phyloP scores from a whole-genome alignment of 2,888 invertebrate species.

The Mythimna pallens region DNA sequence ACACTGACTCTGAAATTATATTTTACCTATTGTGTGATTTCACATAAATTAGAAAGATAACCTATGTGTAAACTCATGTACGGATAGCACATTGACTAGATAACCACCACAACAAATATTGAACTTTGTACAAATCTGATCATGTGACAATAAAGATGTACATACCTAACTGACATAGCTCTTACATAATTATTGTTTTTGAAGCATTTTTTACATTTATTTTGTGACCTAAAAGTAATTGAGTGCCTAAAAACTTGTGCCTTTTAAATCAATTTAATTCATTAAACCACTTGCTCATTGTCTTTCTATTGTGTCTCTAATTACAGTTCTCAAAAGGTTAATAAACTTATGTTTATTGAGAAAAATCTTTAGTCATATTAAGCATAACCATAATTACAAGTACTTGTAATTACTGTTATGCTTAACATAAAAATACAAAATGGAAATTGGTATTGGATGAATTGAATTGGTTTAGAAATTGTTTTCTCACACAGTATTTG shows the following conservation, averaged over 20 bases:
- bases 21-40: neutral
- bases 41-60: neutral
- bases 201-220: neutral
- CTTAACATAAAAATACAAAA: too few species aligned
- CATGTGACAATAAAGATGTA: constrained; percentile 25
- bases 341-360: neutral
- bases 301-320: too few species aligned
- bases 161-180: neutral
- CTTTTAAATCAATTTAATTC: neutral
- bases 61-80: neutral
- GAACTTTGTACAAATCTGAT: constrained; percentile 38
- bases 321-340: too few species aligned
- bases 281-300: too few species aligned
- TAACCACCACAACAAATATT: constrained; percentile 29
- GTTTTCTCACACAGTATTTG: neutral
- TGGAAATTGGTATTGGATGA: too few species aligned
- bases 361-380: neutral
- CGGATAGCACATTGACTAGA: constrained; percentile 19
- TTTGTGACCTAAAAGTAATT: neutral
- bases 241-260: neutral
- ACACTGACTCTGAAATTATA: neutral
- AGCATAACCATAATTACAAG: neutral
- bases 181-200: constrained; percentile 29
- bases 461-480: neutral
- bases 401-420: neutral